Conservation (phyloP, 2,113 vertebrate species). For the Ctenodactylus gundi region DNA sequence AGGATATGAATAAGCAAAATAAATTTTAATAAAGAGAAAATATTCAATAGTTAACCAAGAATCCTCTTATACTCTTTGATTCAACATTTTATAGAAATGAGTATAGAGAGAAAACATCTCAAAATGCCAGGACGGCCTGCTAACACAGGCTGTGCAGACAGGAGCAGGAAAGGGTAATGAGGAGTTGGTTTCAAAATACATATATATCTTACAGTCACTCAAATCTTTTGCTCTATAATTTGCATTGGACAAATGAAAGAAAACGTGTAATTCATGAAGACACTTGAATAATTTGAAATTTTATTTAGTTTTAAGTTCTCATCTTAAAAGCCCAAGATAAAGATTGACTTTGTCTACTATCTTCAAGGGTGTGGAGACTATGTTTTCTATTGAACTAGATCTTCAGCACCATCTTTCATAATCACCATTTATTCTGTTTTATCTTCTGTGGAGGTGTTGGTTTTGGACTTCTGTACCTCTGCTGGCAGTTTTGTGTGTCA, state of each 20-base stretch:
- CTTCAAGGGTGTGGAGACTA: background rate
- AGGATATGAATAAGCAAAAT: background rate
- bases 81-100: background rate
- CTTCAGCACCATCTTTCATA: background rate
- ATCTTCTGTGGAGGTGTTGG: slow-evolving; percentile 55
- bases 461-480: slow-evolving; percentile 52
- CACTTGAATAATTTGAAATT: slow-evolving; percentile 7
- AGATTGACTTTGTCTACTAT: background rate
- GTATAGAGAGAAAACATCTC: background rate
- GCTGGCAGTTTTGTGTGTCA: slow-evolving; percentile 72
- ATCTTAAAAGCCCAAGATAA: background rate
- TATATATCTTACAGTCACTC: background rate
- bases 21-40: background rate
- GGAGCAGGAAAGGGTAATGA: background rate
- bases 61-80: background rate
- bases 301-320: background rate
- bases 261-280: background rate
- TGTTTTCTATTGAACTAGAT: background rate
- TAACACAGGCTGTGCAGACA: background rate
- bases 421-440: slow-evolving; percentile 55
- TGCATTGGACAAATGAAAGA: background rate
- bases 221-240: background rate
- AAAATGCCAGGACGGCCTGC: background rate
- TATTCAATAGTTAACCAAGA: background rate
- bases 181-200: background rate